Base-by-base conservation (phyloP, 2,888 invertebrate species). In the Tineola bisselliella region DNA sequence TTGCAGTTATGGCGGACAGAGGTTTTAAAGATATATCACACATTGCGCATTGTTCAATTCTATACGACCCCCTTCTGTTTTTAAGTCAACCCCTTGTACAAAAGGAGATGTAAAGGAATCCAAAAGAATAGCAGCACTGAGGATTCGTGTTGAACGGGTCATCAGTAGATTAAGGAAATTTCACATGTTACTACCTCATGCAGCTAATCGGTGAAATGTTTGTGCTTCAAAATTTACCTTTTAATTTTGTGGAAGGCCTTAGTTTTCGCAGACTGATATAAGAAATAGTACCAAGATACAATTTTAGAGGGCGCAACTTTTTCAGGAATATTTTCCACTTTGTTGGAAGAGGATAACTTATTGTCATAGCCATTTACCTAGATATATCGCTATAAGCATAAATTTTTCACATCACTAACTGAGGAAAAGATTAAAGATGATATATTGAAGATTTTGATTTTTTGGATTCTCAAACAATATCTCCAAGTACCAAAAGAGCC, bases 351-450 rank as follows among this genome's bases (percentile, higher is more conserved):
- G 17, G 65, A 68, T 60, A 65, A 66, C 63, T 65, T 68, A 64
- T 69, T 66, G 60, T 59, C 61, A 67, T 69, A 44, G 64, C 67
- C 58, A 68, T 66, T 58, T 67, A 66, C 62, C 64, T 68, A 66
- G 70, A 69, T 63, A 66, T n/a, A 67, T 65, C 66, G 68, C 64
- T 69, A 68, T 65, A 69, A 68, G 64, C 63, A 68, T 59, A 66
- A 65, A 62, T 64, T 64, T 65, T 63, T 63, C 60, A 65, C 66
- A 64, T 25, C 57, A 57, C 3, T 31, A 10, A 57, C 19, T 62
- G 66, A 66, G 44, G 66, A 67, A 65, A 66, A 67, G 61, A 65
- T 64, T 62, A 64, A 66, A 65, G 65, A 64, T 38, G 62, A 66
- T 43, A 63, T 62, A 58, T 62, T 65, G 38, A 63, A 54, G 44